Evolutionary conservation across 2,888 invertebrate genomes (phyloP).

Genomic region (Sphaeridia pumilis): DNA sequence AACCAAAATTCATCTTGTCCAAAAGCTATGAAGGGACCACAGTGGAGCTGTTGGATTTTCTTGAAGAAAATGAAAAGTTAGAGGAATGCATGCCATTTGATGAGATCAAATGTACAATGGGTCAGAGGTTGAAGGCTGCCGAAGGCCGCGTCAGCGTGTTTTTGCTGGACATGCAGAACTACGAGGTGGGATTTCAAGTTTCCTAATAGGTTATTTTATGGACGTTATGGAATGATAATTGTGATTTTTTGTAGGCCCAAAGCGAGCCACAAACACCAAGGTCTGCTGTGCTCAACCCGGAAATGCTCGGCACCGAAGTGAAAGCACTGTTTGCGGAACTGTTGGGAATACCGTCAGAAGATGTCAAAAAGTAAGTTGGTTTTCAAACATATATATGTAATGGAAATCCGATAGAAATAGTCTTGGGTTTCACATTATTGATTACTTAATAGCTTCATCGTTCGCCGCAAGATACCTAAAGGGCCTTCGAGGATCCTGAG

Average conservation of each 20-base stretch:
- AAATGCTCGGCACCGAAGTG: slow-evolving; percentile 16
- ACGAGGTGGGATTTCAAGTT: neutral
- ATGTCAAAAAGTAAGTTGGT: too few species aligned
- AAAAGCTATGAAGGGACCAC: slow-evolving; percentile 20
- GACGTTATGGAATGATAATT: too few species aligned
- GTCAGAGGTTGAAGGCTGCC: slow-evolving; percentile 21
- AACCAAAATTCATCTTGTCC: slow-evolving; percentile 24
- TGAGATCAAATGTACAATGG: slow-evolving; percentile 17
- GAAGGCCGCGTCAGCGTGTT: slow-evolving; percentile 25
- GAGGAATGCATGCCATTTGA: slow-evolving; percentile 16
- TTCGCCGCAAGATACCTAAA: neutral
- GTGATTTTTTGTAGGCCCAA: too few species aligned
- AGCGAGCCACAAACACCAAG: too few species aligned
- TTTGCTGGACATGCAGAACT: slow-evolving; percentile 18
- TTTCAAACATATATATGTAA: too few species aligned
- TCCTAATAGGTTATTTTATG: neutral
- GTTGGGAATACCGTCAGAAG: too few species aligned
- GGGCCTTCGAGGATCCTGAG: neutral
- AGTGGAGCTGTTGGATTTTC: slow-evolving; percentile 19
- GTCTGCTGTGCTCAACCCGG: slow-evolving; percentile 17
- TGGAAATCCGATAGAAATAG: too few species aligned
- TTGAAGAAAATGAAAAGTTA: slow-evolving; percentile 13
- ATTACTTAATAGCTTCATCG: neutral
- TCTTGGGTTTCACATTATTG: too few species aligned
- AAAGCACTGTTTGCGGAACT: slow-evolving; percentile 10